Evolutionary conservation across 1,140 invertebrate species (phyloP).

Genomic region (Nomia melanderi): DNA sequence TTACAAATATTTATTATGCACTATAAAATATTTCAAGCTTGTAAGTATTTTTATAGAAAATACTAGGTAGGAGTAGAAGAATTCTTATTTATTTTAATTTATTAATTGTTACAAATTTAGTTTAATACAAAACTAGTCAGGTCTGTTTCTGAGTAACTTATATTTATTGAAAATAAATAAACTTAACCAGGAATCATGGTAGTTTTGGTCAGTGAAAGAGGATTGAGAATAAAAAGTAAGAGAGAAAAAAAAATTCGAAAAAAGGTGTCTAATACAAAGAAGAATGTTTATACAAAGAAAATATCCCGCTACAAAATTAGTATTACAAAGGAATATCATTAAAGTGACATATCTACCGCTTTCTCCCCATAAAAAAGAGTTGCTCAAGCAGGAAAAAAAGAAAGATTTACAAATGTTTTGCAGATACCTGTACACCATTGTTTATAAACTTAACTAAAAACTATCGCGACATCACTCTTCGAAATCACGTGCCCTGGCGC

Average conservation of each 20-base stretch:
- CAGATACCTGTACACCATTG: slow-evolving; percentile 38
- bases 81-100: slow-evolving; percentile 11
- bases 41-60: slow-evolving; percentile 5
- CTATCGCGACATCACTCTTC: not conserved
- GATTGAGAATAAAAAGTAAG: not conserved
- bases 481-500: not conserved
- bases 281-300: slow-evolving; percentile 21
- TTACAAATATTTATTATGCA: slow-evolving; percentile 9
- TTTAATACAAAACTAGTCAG: slow-evolving; percentile 12
- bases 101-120: slow-evolving; percentile 19
- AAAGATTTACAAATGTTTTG: slow-evolving; percentile 7
- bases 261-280: not conserved
- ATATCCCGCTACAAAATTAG: not conserved
- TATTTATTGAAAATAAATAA: not conserved
- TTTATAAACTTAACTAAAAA: slow-evolving; percentile 19
- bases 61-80: not conserved
- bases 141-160: slow-evolving; percentile 8
- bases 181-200: slow-evolving; percentile 1
- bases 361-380: not conserved
- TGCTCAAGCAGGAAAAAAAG: slow-evolving; percentile 25
- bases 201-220: slow-evolving; percentile 21
- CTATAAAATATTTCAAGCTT: slow-evolving; percentile 7
- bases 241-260: not conserved
- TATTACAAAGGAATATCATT: not conserved
- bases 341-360: slow-evolving; percentile 1